Conservation (phyloP, 2,888 invertebrate genomes). For the Baronia brevicornis region DNA sequence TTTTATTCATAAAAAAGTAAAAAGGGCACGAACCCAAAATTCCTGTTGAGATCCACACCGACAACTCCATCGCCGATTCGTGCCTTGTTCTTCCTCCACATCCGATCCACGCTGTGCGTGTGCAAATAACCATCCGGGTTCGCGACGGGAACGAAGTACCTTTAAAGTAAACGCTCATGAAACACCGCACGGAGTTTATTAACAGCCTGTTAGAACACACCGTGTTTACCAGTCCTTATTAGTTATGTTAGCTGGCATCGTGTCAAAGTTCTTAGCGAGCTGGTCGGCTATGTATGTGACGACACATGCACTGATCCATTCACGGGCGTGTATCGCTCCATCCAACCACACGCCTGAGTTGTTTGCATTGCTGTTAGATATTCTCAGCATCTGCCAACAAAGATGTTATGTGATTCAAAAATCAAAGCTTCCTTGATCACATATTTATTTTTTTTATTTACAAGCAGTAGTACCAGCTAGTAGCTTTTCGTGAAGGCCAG, state of each 20-base stretch:
- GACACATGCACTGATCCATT: slow-evolving; percentile 90
- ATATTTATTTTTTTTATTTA: slow-evolving; percentile 1
- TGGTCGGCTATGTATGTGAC: slow-evolving; percentile 85
- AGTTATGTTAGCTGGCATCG: slow-evolving; percentile 78
- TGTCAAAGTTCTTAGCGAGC: slow-evolving; percentile 81
- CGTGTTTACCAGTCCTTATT: slow-evolving; percentile 85
- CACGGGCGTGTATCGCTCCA: slow-evolving; percentile 91
- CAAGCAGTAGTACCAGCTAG: no score
- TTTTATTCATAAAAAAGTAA: no score
- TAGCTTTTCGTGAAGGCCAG: no score
- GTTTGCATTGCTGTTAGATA: slow-evolving; percentile 80
- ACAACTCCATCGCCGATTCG: slow-evolving; percentile 67
- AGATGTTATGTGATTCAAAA: slow-evolving; percentile 5
- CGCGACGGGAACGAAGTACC: slow-evolving; percentile 82
- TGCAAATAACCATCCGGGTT: slow-evolving; percentile 93
- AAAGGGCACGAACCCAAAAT: slow-evolving; percentile 77
- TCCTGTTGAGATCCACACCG: slow-evolving; percentile 89
- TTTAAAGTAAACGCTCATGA: slow-evolving; percentile 25
- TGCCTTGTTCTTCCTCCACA: slow-evolving; percentile 87
- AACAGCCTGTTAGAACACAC: slow-evolving; percentile 5
- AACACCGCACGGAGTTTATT: neutral
- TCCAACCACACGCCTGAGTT: slow-evolving; percentile 85
- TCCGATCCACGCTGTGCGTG: slow-evolving; percentile 82
- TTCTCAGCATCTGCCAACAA: slow-evolving; percentile 69
- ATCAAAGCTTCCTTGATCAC: neutral